Evolutionary conservation across 2,888 invertebrate species (phyloP).

Genomic region (Kryphioiulus occultus): DNA sequence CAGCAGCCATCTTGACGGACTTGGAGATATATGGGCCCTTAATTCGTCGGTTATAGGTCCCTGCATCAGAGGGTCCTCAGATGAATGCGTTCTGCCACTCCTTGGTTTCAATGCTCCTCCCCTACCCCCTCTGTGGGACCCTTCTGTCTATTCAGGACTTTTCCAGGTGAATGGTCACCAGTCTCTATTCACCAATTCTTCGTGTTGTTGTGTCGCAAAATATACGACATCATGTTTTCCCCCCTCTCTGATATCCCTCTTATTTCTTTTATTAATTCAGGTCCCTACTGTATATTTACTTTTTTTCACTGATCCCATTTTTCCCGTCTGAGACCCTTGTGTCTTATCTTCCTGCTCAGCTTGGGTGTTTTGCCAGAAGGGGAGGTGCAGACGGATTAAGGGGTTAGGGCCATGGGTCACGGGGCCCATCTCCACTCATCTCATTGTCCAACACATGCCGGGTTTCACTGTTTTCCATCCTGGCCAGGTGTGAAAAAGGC

Average conservation of each 20-base stretch:
- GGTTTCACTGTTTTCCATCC: not conserved
- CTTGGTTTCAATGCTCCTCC: not conserved
- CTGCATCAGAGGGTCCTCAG: not conserved
- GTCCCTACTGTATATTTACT: constrained; percentile 6
- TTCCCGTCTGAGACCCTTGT: not conserved
- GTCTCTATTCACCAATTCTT: constrained; percentile 6
- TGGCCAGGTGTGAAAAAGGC: not conserved
- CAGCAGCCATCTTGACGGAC: no score
- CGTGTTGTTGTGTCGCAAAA: not conserved
- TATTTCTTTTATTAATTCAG: not conserved
- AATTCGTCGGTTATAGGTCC: not conserved
- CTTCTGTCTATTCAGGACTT: not conserved
- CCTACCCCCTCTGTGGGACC: not conserved
- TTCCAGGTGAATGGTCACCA: constrained; percentile 22
- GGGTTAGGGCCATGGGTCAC: not conserved
- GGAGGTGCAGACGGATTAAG: not conserved
- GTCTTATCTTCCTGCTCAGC: not conserved
- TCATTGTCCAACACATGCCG: not conserved
- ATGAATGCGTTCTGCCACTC: not conserved
- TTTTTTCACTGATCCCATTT: not conserved
- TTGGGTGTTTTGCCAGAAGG: not conserved
- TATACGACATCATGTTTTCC: not conserved
- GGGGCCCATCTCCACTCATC: not conserved
- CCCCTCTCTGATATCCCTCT: not conserved
- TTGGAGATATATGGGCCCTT: no score